A percentile compares a stretch with the other conserved stretches of the same genome.
Evolutionary conservation across 2,888 invertebrate genomes (phyloP).

Genomic region (Trichogramma evanescens): DNA sequence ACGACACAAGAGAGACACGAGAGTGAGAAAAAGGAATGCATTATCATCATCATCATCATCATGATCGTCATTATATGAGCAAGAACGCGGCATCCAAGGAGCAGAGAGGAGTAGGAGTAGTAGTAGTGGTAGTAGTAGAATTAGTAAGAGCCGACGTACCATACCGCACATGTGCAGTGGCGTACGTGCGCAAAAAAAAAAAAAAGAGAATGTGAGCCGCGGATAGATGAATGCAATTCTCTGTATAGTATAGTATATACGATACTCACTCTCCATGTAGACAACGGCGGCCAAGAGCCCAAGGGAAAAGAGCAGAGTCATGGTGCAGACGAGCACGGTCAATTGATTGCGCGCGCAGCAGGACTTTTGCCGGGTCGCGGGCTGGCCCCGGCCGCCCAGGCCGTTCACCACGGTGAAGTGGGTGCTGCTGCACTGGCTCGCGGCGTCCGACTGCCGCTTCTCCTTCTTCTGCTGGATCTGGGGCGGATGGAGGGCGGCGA

Average conservation of each 20-base stretch:
- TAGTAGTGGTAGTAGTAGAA: no score
- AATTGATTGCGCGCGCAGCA: slow-evolving; percentile 76
- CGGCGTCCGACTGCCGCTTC: slow-evolving; percentile 58
- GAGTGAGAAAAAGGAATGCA: no score
- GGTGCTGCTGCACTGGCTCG: slow-evolving; percentile 76
- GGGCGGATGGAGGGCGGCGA: slow-evolving; percentile 46
- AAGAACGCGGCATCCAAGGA: no score
- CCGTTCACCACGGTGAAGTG: slow-evolving; percentile 83
- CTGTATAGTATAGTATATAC: no score
- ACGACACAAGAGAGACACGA: slow-evolving; percentile 23
- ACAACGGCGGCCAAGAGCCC: slow-evolving; percentile 75
- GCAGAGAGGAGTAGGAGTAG: no score
- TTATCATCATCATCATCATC: no score
- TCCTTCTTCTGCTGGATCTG: slow-evolving; percentile 44
- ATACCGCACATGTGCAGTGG: no score
- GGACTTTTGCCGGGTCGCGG: slow-evolving; percentile 55
- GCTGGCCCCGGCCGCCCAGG: slow-evolving; percentile 54
- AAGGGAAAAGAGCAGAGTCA: slow-evolving; percentile 74
- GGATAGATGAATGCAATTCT: no score
- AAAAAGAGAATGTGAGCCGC: no score
- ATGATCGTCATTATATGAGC: no score
- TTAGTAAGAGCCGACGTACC: no score
- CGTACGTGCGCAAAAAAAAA: no score
- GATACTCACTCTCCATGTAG: slow-evolving; percentile 73
- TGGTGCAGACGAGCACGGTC: slow-evolving; percentile 73